Evolutionary conservation across 92 coral and sea anemone species (phyloP).

Genomic region (Porites rus): DNA sequence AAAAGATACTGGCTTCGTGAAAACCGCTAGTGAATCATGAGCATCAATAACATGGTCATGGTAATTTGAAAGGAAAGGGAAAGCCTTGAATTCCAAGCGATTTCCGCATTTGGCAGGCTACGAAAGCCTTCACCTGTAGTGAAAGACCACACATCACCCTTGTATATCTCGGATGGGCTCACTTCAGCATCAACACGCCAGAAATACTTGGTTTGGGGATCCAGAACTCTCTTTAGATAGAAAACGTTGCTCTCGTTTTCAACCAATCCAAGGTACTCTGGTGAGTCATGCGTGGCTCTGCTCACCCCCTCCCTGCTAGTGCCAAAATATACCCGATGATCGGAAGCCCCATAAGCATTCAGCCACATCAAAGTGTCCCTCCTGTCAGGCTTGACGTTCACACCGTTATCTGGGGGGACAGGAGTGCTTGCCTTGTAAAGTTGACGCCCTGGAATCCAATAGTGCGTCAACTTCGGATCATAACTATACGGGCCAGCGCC

Average conservation of each 20-base stretch:
- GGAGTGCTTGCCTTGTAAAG: constrained; percentile 74
- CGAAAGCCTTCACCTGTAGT: constrained; percentile 29
- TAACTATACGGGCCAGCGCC: constrained; percentile 73
- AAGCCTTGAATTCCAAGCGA: neutral
- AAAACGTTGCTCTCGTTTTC: constrained; percentile 61
- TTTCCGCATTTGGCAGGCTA: neutral
- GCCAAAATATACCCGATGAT: constrained; percentile 76
- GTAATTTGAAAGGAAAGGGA: neutral
- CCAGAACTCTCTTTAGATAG: constrained; percentile 47
- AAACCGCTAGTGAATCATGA: neutral
- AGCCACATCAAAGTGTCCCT: constrained; percentile 82
- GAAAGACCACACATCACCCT: constrained; percentile 86
- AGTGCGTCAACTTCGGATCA: constrained; percentile 50
- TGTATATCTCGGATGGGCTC: constrained; percentile 55
- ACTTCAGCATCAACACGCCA: constrained; percentile 85
- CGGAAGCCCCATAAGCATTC: constrained; percentile 69
- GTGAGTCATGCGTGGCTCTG: constrained; percentile 48
- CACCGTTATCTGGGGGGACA: constrained; percentile 65
- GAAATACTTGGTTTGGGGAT: constrained; percentile 58
- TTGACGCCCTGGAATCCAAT: constrained; percentile 84
- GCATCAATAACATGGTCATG: neutral
- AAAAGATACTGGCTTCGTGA: neutral
- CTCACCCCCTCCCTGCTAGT: constrained; percentile 36
- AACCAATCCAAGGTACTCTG: constrained; percentile 60
- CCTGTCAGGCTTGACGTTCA: constrained; percentile 42